Evolutionary conservation across 2,113 vertebrate species (phyloP), one percentile per base, ranked within the genome.

Genomic region (Gambusia holbrooki): DNA sequence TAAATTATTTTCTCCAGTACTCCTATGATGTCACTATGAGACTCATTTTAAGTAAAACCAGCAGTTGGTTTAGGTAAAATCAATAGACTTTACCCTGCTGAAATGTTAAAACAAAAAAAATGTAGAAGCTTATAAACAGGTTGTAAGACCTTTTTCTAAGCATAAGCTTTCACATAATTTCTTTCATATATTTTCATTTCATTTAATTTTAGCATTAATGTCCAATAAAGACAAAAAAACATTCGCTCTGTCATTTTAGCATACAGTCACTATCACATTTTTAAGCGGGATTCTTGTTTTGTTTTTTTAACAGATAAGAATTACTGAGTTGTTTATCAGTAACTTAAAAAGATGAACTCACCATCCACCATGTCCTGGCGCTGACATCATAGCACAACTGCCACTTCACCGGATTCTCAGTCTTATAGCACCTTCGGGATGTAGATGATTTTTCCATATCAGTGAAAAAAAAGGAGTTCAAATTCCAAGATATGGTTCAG

Each of bases 311-410:
- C 27, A 29, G 12, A 62, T 15, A 27, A 27, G n/a, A 62, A 32
- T 54, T 58, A n/a, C 8, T 58, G 0, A 25, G 15, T 33, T 37
- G 14, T 30, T 63, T 7, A 28, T 30, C 5, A 69, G 30, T 29
- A 32, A 0, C n/a, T 42, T 40, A 22, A 9, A 14, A 32, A n/a
- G 15, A 74, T 40, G 32, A 25, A 95, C 97, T 98, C 90, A 98
- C 97, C 97, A 97, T 97, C 97, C 97, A 97, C 97, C 97, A 98
- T 1, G 96, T 97, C 91, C 93, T 96, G 40, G 96, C 96, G 1
- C 91, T 95, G 92, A 93, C 89, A 65, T 97, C 91, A 69, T 97
- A 98, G 88, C 96, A 96, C 13, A 98, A 93, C 88, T 98, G 97
- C 97, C 97, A 98, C 82, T 94, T 97, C 86, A 96, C 96, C 0